A percentile compares a stretch with the other conserved stretches of the same genome.
Evolutionary conservation across 2,888 invertebrate species (phyloP).

Genomic region (Allolobophora icterica): DNA sequence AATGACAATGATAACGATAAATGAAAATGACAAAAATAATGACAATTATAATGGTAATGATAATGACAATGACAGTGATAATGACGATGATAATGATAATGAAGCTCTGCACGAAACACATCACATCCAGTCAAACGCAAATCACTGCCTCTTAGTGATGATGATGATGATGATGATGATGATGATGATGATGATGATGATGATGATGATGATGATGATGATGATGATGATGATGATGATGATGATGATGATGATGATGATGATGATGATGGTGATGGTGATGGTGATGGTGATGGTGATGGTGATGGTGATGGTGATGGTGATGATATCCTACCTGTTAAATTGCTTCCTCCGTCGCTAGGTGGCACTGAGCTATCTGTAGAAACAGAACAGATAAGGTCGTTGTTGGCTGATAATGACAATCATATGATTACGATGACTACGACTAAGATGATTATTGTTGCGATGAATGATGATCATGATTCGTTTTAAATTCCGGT

Average conservation of each 20-base stretch:
- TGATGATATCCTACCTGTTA: not conserved
- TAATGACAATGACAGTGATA: too few relatives aligned
- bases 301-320: not conserved
- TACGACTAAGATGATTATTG: too few relatives aligned
- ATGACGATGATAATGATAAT: too few relatives aligned
- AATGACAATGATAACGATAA: too few relatives aligned
- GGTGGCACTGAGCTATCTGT: not conserved
- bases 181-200: conserved; percentile 3
- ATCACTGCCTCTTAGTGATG: not conserved
- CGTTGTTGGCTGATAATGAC: too few relatives aligned
- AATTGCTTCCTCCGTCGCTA: not conserved
- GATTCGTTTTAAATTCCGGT: too few relatives aligned
- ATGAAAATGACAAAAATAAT: too few relatives aligned
- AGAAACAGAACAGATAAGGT: not conserved
- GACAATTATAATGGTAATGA: too few relatives aligned
- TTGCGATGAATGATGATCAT: too few relatives aligned
- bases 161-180: not conserved
- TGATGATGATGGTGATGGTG: conserved; percentile 35
- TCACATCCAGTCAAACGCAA: not conserved
- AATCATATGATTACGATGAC: too few relatives aligned
- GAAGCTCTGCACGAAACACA: too few relatives aligned
- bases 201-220: conserved; percentile 37
- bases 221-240: conserved; percentile 39
- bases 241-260: conserved; percentile 41
- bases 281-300: conserved; percentile 31